phyloP scores from a whole-genome alignment of 2,797 vertebrate species.

The Neopelma chrysocephalum region DNA sequence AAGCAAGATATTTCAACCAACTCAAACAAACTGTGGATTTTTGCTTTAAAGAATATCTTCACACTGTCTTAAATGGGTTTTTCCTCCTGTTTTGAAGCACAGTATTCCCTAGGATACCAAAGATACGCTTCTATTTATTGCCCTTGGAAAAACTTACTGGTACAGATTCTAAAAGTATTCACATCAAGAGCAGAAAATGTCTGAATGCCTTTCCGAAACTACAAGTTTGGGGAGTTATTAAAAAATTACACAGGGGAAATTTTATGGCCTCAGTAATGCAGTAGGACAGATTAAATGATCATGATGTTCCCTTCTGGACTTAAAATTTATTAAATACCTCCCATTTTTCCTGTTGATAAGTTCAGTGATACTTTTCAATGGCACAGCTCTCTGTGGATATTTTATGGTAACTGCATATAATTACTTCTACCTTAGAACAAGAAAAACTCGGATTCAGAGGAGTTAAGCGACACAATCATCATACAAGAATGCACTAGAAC shows the following conservation, averaged over 20 bases:
- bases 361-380: constrained; percentile 22
- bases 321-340: constrained; percentile 54
- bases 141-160: constrained; percentile 1
- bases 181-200: neutral
- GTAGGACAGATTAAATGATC: constrained; percentile 48
- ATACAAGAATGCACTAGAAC: constrained; percentile 14
- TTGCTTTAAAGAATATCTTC: neutral
- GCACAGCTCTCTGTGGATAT: constrained; percentile 4
- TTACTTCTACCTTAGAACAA: constrained; percentile 15
- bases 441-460: neutral
- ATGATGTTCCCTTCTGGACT: constrained; percentile 47
- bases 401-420: constrained; percentile 47
- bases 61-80: neutral
- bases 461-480: constrained; percentile 32
- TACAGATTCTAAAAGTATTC: constrained; percentile 1
- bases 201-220: constrained; percentile 13
- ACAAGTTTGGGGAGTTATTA: constrained; percentile 25
- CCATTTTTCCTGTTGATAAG: constrained; percentile 48
- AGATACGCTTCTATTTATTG: constrained; percentile 27
- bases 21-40: neutral
- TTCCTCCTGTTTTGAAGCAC: constrained; percentile 10
- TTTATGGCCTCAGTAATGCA: constrained; percentile 35
- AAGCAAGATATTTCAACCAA: neutral
- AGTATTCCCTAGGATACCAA: constrained; percentile 6
- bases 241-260: constrained; percentile 11